Evolutionary conservation across 2,113 vertebrate species (phyloP).

Genomic region (Circaetus cinerascens): DNA sequence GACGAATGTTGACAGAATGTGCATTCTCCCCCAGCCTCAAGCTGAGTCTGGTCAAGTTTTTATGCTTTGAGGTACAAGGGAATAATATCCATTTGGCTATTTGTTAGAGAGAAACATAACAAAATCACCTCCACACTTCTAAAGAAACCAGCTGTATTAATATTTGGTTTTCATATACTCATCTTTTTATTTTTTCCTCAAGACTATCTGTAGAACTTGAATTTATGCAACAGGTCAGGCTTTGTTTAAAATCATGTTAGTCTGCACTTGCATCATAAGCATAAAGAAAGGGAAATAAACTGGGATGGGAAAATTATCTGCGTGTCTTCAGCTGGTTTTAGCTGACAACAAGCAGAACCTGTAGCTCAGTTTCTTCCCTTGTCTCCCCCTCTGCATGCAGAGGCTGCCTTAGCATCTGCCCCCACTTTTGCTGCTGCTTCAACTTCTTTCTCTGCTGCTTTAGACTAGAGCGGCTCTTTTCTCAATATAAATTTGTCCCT

Average conservation of each 20-base stretch:
- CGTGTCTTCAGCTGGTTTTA: not conserved
- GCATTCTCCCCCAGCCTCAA: not conserved
- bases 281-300: constrained; percentile 35
- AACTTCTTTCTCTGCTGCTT: not conserved
- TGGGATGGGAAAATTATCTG: not conserved
- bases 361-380: not conserved
- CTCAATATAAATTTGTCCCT: not conserved
- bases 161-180: not conserved
- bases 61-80: not conserved
- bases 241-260: not conserved
- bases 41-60: not conserved
- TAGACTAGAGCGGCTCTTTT: not conserved
- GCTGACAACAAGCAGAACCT: constrained; percentile 31
- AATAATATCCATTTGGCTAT: not conserved
- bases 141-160: not conserved
- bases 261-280: not conserved
- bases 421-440: not conserved
- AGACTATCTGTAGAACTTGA: not conserved
- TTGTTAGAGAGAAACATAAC: not conserved
- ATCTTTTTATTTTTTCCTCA: not conserved
- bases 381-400: not conserved
- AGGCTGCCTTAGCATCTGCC: not conserved
- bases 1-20: not conserved
- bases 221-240: not conserved
- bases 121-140: not conserved